Percentiles rank a stretch among this genome's conserved stretches.
Evolutionary conservation across 2,113 vertebrate species (phyloP).

Genomic region (Taxidea taxus): DNA sequence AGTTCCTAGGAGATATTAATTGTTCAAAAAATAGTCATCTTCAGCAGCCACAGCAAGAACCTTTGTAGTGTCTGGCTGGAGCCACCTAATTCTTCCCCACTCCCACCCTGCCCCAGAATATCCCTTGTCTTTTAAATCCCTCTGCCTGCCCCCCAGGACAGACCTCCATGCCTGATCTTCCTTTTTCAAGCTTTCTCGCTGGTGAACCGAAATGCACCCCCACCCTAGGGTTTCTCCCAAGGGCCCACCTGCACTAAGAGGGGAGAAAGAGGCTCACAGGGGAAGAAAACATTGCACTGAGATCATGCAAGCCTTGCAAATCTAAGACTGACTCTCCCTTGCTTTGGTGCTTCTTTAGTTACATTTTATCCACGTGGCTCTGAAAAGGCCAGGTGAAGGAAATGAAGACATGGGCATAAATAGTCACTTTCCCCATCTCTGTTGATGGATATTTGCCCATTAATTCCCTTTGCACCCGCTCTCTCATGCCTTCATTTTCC

Average conservation of each 20-base stretch:
- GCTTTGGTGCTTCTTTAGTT: neutral
- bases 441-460: constrained; percentile 51
- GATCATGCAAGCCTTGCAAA: neutral
- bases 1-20: neutral
- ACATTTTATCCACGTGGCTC: neutral
- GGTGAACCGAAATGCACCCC: neutral
- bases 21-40: neutral
- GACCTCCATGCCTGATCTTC: too few species aligned
- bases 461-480: constrained; percentile 37
- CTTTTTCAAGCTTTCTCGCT: too few species aligned
- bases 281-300: neutral
- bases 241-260: neutral
- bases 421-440: neutral
- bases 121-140: neutral
- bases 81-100: neutral
- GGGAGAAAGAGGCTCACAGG: neutral
- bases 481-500: constrained; percentile 57
- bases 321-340: neutral
- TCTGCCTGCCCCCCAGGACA: neutral
- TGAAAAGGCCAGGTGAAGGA: constrained; percentile 47
- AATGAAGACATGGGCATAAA: constrained; percentile 18
- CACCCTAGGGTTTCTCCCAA: neutral
- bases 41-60: neutral
- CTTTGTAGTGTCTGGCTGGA: neutral
- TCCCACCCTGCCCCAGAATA: too few species aligned